Evolutionary conservation across 2,797 vertebrate genomes (phyloP), one percentile per base, ranked within the genome.

Genomic region (Diplodus puntazzo): DNA sequence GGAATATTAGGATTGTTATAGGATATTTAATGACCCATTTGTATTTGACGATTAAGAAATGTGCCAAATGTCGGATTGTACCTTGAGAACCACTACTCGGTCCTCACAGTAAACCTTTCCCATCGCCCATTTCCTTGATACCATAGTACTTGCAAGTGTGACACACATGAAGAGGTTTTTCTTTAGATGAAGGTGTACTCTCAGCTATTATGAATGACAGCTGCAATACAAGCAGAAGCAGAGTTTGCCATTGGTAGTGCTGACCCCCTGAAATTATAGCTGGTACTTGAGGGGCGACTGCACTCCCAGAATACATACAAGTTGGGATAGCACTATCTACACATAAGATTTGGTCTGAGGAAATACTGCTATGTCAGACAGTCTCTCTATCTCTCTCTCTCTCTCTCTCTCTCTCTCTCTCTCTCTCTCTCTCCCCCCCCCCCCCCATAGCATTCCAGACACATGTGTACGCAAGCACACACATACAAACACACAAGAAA

Each of bases 181-280:
- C 46, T 65, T 34, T 17, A 53, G 59, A 30, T 2, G 21, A 42
- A 21, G 54, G 21, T 34, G 59, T 57, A 16, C 0, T 46, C 23
- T 75, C 16, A 2, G 14, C 48, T 20, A 14, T 21, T n/a, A 18
- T 49, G 49, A 79, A 59, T 79, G 70, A 69, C 58, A 65, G 70
- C 54, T 75, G 63, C 58, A 30, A n/a, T 7, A 63, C 12, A 45
- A 75, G 77, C 60, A 68, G 59, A 65, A 34, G 73, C 54, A 34
- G 69, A 18, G 49, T 75, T 69, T 59, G 62, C 71, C 64, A 58
- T 23, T 46, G 20, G 13, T 13, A 25, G 30, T 70, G 69, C 79
- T 86, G 85, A 88, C 82, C 75, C 53, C 54, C 57, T 77, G 71
- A 88, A 89, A 86, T 80, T 82, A 84, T 70, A 79, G 74, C 69